Percentiles rank a stretch among this genome's conserved stretches.
Conservation (phyloP, 1,140 invertebrate genomes). For the Drosophila pseudoobscura region DNA sequence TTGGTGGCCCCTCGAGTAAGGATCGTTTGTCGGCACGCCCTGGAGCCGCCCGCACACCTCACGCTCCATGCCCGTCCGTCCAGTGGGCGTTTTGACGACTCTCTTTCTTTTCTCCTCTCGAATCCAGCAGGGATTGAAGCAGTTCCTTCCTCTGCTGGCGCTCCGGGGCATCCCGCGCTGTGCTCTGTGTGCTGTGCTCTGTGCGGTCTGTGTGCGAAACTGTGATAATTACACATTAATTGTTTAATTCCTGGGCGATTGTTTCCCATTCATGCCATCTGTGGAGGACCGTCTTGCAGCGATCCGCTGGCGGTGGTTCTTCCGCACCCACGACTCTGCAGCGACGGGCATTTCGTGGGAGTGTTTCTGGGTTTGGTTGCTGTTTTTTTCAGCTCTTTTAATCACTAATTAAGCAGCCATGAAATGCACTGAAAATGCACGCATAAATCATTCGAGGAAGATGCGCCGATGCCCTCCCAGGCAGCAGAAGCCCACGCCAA, state of each 20-base stretch:
- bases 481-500: constrained; percentile 34
- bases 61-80: not conserved
- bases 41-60: constrained; percentile 58
- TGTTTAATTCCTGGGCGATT: constrained; percentile 70
- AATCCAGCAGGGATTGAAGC: not conserved
- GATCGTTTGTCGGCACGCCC: constrained; percentile 68
- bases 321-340: constrained; percentile 31
- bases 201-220: constrained; percentile 41
- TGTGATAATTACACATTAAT: constrained; percentile 80
- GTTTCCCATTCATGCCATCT: constrained; percentile 49
- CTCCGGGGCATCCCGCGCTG: constrained; percentile 51
- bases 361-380: constrained; percentile 47
- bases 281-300: not conserved
- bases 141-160: constrained; percentile 32
- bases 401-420: constrained; percentile 72
- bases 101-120: constrained; percentile 28
- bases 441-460: constrained; percentile 61
- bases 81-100: constrained; percentile 71
- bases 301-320: constrained; percentile 45
- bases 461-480: constrained; percentile 20
- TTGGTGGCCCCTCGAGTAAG: constrained; percentile 24
- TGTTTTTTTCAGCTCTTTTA: constrained; percentile 22
- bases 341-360: constrained; percentile 37
- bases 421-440: constrained; percentile 33
- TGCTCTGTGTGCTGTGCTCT: constrained; percentile 37